Base-by-base conservation (phyloP, 2,113 vertebrate genomes). In the Nothoprocta perdicaria region DNA sequence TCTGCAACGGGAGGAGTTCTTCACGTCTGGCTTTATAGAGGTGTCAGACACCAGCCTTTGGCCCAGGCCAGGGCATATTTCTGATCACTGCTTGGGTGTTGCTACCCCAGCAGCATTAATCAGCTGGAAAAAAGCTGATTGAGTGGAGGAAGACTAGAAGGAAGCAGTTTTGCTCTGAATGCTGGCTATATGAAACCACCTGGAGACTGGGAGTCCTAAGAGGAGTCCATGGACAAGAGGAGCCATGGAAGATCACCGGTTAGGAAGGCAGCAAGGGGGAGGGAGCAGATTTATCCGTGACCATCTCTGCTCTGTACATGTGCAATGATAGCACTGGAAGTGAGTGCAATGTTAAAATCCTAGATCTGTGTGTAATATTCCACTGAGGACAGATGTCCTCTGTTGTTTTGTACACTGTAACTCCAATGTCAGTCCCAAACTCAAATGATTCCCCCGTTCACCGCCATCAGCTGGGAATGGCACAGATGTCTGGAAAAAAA, bases 331-430 rank as follows among this genome's bases (percentile, higher is more conserved):
- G 76, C 79, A 22, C 85, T 83, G 90, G 89, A 92, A 0, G 2
- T 63, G 85, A 95, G 79, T 4, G 2, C 86, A 71, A 21, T 63
- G 9, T 50, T 89, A 18, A 86, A 94, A 93, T 93, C 88, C 90
- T 94, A 17, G 55, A 35, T 90, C 72, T 45, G 55, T 94, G 78
- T 3, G 6, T 92, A 81, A 92, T 90, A 18, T 63, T 92, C 88
- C 73, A 74, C 78, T 89, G 88, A 88, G 94, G 92, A 92, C 88
- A 92, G 92, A 95, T 86, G 92, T 94, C 86, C 71, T 93, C n/a
- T 66, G 86, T 94, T 90, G 86, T 96, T 95, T 94, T 92, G 71
- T 10, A 88, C 88, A 62, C 75, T 94, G 80, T 31, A 93, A 94
- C 41, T 80, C 65, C 53, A 84, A 16, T 53, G 82, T 67, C 0